These are phyloP conservation scores for Drosophila tani DNA, from an alignment of 1,140 invertebrate species.

Conservation along the genomic window DNA sequence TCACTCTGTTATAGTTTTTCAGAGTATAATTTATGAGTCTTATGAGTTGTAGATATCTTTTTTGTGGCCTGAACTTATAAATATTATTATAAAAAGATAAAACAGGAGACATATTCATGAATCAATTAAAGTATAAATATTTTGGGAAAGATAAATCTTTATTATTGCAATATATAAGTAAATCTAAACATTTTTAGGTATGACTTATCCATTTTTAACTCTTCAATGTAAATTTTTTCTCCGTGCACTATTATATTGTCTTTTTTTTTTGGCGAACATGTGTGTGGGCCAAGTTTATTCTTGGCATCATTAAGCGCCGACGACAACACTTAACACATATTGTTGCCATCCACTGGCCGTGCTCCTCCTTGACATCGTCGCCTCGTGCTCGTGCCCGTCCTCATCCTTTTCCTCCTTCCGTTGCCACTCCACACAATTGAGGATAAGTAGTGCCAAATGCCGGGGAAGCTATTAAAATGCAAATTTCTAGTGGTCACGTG, in stretches of 20 bases:
- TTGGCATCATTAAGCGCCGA: conserved; percentile 78
- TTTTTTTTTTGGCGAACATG: conserved; percentile 9
- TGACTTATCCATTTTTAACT: no score
- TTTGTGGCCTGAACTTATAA: neutral
- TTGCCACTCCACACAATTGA: conserved; percentile 33
- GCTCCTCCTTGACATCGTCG: conserved; percentile 47
- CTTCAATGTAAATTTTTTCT: neutral
- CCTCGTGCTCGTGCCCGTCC: conserved; percentile 6
- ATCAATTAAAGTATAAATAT: neutral
- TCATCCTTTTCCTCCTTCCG: conserved; percentile 8
- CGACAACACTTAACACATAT: conserved; percentile 79
- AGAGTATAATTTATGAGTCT: neutral
- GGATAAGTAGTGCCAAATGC: conserved; percentile 66
- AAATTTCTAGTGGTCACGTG: conserved; percentile 80
- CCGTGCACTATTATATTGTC: neutral
- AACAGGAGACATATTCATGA: no score
- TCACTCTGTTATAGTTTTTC: neutral
- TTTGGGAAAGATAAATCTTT: no score
- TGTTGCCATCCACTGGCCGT: conserved; percentile 51
- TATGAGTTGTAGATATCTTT: neutral
- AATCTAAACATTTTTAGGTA: neutral
- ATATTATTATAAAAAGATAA: neutral
- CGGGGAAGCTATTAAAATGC: conserved; percentile 72
- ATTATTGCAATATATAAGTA: neutral
- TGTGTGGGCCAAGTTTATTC: conserved; percentile 69